Evolutionary conservation across 2,113 vertebrate species (phyloP).

Genomic region (Nasalis larvatus): DNA sequence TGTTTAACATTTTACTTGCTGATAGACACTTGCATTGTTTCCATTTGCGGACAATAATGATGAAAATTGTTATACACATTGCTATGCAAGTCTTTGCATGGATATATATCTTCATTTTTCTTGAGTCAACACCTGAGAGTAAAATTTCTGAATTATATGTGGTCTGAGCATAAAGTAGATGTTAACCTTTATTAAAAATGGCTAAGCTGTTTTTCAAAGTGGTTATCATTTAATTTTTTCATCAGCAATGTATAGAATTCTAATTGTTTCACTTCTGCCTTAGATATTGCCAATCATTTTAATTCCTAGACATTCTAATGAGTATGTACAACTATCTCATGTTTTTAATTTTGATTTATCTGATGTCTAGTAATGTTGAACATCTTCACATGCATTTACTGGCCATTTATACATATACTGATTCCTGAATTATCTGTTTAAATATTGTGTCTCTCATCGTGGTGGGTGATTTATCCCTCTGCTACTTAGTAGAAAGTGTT

Average conservation of each 20-base stretch:
- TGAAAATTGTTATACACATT: background rate
- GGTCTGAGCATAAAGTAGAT: background rate
- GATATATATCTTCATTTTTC: background rate
- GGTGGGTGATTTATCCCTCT: background rate
- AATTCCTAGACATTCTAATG: background rate
- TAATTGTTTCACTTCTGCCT: background rate
- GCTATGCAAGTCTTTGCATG: background rate
- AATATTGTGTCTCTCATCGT: background rate
- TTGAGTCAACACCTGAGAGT: background rate
- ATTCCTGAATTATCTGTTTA: background rate
- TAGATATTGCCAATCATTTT: background rate
- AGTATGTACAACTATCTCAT: background rate
- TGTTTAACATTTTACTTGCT: background rate
- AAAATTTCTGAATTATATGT: background rate
- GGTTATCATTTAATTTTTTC: background rate
- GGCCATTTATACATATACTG: background rate
- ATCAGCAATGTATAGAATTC: background rate
- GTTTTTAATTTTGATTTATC: background rate
- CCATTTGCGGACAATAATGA: background rate
- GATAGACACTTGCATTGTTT: background rate
- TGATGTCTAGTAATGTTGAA: background rate
- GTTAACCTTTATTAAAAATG: background rate
- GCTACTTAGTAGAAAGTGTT: background rate
- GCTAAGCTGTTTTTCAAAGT: background rate
- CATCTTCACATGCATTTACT: background rate